Percentiles rank a stretch among this genome's conserved stretches.
Conservation (phyloP, 2,113 vertebrate species). For the Caretta caretta region DNA sequence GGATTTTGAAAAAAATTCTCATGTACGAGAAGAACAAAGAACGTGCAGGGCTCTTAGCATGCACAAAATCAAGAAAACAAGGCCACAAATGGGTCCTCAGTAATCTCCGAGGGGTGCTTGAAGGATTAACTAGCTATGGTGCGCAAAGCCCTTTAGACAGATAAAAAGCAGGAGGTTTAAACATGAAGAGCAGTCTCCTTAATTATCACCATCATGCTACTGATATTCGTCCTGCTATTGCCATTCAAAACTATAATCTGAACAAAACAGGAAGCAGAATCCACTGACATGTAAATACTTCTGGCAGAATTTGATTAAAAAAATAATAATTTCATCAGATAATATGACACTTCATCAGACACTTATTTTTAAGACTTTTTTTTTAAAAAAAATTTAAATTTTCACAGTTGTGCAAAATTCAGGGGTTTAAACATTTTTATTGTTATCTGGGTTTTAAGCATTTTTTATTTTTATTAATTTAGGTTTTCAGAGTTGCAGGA, state of each 20-base stretch:
- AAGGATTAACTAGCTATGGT: rapidly evolving
- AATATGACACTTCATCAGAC: too few species aligned
- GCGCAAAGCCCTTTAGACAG: rapidly evolving
- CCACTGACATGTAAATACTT: rapidly evolving
- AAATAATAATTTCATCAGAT: background rate
- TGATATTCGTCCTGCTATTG: background rate
- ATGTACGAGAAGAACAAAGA: background rate
- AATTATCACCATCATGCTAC: background rate
- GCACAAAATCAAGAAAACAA: rapidly evolving
- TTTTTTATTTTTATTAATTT: too few species aligned
- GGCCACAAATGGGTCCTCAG: rapidly evolving
- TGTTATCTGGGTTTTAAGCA: too few species aligned
- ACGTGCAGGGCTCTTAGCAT: rapidly evolving
- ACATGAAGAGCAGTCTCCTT: background rate
- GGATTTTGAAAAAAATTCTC: background rate
- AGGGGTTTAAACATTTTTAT: too few species aligned
- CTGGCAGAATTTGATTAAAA: background rate
- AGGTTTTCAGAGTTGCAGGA: background rate
- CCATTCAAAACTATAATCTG: background rate
- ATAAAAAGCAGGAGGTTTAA: rapidly evolving
- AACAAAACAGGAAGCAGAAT: rapidly evolving
- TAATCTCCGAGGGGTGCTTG: background rate
- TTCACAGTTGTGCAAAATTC: too few species aligned
- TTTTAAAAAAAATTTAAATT: too few species aligned
- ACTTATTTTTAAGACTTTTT: background rate